Conservation (phyloP, 2,113 vertebrate species). For the Eretmochelys imbricata region DNA sequence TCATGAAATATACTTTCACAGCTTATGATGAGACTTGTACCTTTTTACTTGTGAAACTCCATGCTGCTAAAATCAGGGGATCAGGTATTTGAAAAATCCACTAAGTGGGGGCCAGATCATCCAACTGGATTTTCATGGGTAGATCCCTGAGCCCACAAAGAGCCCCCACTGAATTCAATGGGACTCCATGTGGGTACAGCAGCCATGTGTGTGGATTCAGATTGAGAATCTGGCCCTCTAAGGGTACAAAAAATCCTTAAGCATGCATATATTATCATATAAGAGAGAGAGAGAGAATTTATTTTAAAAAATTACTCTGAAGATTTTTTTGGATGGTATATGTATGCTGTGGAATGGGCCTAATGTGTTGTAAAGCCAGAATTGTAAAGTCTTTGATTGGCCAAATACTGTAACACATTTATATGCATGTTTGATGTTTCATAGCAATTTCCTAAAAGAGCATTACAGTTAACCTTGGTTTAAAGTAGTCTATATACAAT, state of each 20-base stretch:
- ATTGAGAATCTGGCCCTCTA: not conserved
- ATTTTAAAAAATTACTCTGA: not conserved
- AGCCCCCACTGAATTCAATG: not conserved
- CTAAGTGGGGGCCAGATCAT: not conserved
- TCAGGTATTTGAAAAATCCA: not conserved
- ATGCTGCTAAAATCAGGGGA: not conserved
- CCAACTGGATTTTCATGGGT: not conserved
- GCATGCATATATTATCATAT: not conserved
- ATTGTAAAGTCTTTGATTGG: not conserved
- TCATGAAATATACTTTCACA: constrained; percentile 5
- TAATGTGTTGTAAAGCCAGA: not conserved
- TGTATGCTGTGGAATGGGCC: not conserved
- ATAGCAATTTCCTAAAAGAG: not conserved
- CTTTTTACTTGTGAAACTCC: not conserved
- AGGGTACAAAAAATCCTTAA: not conserved
- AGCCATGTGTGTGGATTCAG: not conserved
- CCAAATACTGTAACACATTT: not conserved
- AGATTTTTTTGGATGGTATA: not conserved
- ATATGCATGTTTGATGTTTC: not conserved
- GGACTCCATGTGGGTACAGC: not conserved
- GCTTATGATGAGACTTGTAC: not conserved
- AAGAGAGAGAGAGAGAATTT: too few relatives aligned
- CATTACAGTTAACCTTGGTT: not conserved
- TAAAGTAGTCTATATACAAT: not conserved
- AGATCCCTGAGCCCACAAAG: not conserved